phyloP scores from a whole-genome alignment of 2,888 invertebrate genomes.

The Litoditis marina region DNA sequence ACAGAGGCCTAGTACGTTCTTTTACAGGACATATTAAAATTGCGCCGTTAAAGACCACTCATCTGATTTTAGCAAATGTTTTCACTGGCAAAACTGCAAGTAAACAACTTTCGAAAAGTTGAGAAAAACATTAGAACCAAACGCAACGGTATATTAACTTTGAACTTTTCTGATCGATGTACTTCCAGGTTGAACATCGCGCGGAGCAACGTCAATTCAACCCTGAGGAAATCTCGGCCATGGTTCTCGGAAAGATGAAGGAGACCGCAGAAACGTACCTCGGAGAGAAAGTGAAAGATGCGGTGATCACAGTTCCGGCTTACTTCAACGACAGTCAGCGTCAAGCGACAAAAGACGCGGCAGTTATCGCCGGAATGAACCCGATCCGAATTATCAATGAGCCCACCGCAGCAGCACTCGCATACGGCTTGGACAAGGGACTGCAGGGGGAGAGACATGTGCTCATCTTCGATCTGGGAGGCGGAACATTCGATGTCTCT shows the following conservation, averaged over 20 bases:
- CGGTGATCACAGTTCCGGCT: constrained; percentile 84
- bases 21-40: no score
- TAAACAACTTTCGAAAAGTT: neutral
- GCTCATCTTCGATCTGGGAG: constrained; percentile 62
- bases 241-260: constrained; percentile 60
- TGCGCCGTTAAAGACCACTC: no score
- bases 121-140: neutral
- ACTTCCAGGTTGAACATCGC: constrained; percentile 75
- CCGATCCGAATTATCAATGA: constrained; percentile 58
- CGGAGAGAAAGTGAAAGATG: constrained; percentile 65
- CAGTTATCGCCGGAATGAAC: constrained; percentile 18
- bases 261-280: constrained; percentile 63
- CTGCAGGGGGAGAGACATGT: constrained; percentile 46
- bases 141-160: neutral
- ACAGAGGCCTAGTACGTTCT: no score
- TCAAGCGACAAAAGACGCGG: constrained; percentile 53
- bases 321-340: constrained; percentile 73
- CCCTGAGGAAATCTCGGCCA: constrained; percentile 60
- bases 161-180: neutral
- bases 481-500: constrained; percentile 66
- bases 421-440: constrained; percentile 71
- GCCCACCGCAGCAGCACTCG: constrained; percentile 72
- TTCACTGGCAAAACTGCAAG: no score
- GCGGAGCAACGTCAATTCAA: constrained; percentile 74
- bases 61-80: no score